Evolutionary conservation across 1,140 invertebrate species (phyloP).

Genomic region (Drosophila repleta): DNA sequence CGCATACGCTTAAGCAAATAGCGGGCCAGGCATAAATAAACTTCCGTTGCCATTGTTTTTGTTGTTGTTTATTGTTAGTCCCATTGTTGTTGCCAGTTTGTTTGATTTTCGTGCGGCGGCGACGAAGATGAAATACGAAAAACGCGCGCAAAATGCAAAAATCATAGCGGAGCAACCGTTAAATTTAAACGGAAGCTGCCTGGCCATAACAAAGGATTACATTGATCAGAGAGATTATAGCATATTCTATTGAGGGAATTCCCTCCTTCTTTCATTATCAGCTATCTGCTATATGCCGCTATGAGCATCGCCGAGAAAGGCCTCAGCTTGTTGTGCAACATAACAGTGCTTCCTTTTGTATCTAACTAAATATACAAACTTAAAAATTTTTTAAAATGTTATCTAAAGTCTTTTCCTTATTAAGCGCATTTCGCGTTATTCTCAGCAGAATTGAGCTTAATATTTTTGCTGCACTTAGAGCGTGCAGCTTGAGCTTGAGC

Average conservation of each 20-base stretch:
- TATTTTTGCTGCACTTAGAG: slow-evolving; percentile 1
- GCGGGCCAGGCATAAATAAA: slow-evolving; percentile 72
- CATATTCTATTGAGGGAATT: no score
- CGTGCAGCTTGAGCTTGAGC: background rate
- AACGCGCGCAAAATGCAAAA: slow-evolving; percentile 21
- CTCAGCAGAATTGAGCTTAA: background rate
- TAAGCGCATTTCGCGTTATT: background rate
- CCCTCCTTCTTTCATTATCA: no score
- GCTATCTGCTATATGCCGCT: no score
- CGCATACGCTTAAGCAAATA: slow-evolving; percentile 74
- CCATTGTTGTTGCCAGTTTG: slow-evolving; percentile 44
- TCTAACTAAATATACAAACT: no score
- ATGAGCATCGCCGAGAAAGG: no score
- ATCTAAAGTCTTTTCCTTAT: no score
- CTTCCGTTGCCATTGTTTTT: slow-evolving; percentile 67
- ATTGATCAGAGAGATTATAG: no score
- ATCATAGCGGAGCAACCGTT: background rate
- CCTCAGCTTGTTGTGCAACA: no score
- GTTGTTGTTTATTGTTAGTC: slow-evolving; percentile 32
- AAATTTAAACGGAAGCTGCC: slow-evolving; percentile 2
- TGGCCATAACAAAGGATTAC: background rate
- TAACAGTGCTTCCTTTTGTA: no score
- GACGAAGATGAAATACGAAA: slow-evolving; percentile 7
- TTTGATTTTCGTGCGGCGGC: slow-evolving; percentile 59
- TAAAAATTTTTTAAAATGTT: no score